These are phyloP conservation scores for Triplophysa tibetana DNA, from an alignment of 2,113 vertebrate genomes.

Conservation along the genomic window DNA sequence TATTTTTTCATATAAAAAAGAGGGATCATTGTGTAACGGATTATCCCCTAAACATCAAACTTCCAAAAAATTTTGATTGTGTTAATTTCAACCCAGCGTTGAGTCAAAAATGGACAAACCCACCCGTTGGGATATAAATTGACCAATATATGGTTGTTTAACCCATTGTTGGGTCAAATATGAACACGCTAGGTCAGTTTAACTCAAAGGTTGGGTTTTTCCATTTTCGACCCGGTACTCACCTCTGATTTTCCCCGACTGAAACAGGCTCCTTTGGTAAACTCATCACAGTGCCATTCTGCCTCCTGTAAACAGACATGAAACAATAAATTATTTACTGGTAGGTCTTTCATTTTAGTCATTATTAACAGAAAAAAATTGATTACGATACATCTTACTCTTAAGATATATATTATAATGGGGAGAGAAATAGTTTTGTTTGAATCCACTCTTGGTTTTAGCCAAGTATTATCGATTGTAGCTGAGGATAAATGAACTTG, in stretches of 20 bases:
- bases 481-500: conserved; percentile 45
- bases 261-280: conserved; percentile 92
- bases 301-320: conserved; percentile 76
- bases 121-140: too few species aligned
- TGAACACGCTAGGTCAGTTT: too few species aligned
- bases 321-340: conserved; percentile 4
- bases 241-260: conserved; percentile 97
- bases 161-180: too few species aligned
- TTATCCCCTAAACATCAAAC: too few species aligned
- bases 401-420: background rate
- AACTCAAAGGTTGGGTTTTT: too few species aligned
- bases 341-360: background rate
- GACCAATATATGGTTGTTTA: too few species aligned
- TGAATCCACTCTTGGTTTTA: background rate
- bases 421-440: background rate
- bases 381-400: too few species aligned
- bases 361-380: background rate
- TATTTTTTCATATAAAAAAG: too few species aligned
- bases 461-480: conserved; percentile 50
- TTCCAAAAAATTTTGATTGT: too few species aligned
- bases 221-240: conserved; percentile 54
- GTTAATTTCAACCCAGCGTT: too few species aligned
- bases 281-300: conserved; percentile 92
- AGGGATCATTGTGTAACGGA: too few species aligned
- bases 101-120: too few species aligned